Evolutionary conservation across 2,888 invertebrate genomes (phyloP).

Genomic region (Clivina fossor): DNA sequence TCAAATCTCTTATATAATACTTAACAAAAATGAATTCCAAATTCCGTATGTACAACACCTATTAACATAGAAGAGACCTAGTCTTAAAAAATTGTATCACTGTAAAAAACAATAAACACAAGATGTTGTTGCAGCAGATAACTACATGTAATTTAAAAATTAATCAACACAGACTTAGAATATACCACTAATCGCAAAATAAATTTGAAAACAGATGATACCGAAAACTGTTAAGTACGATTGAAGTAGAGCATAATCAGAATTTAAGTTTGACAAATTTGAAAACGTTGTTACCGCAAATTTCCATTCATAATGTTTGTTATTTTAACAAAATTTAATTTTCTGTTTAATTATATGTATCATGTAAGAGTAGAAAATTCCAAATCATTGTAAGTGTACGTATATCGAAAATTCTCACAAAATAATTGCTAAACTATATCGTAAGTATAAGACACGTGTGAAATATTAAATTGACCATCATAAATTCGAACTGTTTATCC

Average conservation of each 20-base stretch:
- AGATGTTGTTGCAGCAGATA: too few species aligned
- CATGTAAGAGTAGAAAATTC: constrained; percentile 13
- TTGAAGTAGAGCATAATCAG: constrained; percentile 1
- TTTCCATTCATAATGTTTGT: constrained; percentile 31
- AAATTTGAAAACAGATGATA: too few species aligned
- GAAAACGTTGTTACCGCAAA: constrained; percentile 11
- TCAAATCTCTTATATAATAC: too few species aligned
- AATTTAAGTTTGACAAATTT: constrained; percentile 12
- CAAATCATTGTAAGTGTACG: constrained; percentile 8
- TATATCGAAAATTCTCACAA: constrained; percentile 11
- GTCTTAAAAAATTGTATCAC: too few species aligned
- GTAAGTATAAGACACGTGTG: constrained; percentile 26
- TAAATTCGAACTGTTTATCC: constrained; percentile 21
- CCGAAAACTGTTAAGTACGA: constrained; percentile 26
- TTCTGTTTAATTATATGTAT: not conserved
- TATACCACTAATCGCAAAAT: too few species aligned
- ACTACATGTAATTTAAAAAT: too few species aligned
- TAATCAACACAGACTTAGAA: too few species aligned
- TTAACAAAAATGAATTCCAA: too few species aligned
- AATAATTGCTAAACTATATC: constrained; percentile 9
- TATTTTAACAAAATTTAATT: constrained; percentile 28
- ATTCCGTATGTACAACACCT: too few species aligned
- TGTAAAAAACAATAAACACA: too few species aligned
- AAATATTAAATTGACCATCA: constrained; percentile 20
- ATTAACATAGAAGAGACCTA: too few species aligned